These are phyloP conservation scores for Tenthredo livida DNA, from an alignment of 2,888 invertebrate genomes.

Conservation along the genomic window DNA sequence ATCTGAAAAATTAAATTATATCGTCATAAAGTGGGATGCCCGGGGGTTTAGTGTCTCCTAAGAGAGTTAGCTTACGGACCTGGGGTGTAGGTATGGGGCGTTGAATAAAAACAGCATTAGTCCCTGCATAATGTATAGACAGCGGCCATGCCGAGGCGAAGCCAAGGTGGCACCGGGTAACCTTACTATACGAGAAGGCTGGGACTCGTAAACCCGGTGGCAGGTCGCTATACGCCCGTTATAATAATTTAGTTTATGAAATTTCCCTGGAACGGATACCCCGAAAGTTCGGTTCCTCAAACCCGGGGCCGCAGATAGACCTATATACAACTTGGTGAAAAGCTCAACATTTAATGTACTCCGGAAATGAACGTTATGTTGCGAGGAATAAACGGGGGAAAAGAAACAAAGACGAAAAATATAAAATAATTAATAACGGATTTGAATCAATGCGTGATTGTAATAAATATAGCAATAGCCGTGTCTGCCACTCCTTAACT, in stretches of 20 bases:
- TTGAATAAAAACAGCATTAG: constrained; percentile 77
- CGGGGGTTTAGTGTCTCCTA: constrained; percentile 72
- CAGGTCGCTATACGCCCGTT: constrained; percentile 64
- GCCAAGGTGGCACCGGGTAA: constrained; percentile 59
- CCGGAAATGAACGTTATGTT: background rate
- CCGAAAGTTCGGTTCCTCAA: constrained; percentile 16
- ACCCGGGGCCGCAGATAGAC: background rate
- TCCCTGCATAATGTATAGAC: constrained; percentile 75
- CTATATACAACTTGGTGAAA: background rate
- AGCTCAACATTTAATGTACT: no score
- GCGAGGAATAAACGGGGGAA: background rate
- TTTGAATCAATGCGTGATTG: background rate
- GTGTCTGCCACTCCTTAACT: background rate
- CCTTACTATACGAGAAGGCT: constrained; percentile 72
- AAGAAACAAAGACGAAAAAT: background rate
- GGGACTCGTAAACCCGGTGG: constrained; percentile 72
- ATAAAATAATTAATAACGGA: background rate
- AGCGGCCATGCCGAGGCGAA: constrained; percentile 40
- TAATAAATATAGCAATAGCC: background rate
- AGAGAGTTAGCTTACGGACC: constrained; percentile 61
- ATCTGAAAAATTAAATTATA: constrained; percentile 78
- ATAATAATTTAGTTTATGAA: constrained; percentile 74
- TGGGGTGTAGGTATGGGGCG: constrained; percentile 57
- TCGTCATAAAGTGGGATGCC: constrained; percentile 74
- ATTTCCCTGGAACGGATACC: constrained; percentile 59